Conservation (phyloP, 2,797 vertebrate species). For the Menidia menidia region DNA sequence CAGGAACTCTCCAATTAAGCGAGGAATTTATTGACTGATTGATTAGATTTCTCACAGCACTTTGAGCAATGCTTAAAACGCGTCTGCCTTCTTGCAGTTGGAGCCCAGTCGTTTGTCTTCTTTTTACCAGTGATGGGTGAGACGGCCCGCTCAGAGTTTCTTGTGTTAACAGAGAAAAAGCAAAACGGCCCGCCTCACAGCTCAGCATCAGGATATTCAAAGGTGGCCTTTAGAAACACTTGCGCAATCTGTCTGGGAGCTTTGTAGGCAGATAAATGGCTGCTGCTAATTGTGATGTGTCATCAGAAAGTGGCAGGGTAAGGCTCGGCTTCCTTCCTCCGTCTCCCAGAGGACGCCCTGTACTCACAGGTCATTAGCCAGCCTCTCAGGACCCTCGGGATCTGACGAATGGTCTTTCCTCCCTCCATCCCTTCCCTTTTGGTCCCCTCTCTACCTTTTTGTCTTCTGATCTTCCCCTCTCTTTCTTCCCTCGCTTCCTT, state of each 20-base stretch:
- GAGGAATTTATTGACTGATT: too few species aligned
- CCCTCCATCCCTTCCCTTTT: neutral
- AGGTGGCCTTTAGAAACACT: conserved; percentile 44
- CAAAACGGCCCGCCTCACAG: conserved; percentile 14
- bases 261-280: conserved; percentile 41
- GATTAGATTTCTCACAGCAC: too few species aligned
- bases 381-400: conserved; percentile 45
- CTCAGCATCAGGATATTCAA: conserved; percentile 39
- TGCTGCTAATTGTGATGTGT: conserved; percentile 69
- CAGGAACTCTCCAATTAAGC: too few species aligned
- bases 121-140: too few species aligned
- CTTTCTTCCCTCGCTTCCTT: conserved; percentile 15
- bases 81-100: neutral
- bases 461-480: conserved; percentile 8
- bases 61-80: neutral
- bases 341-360: conserved; percentile 55
- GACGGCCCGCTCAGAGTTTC: too few species aligned
- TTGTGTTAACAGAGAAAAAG: neutral
- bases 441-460: conserved; percentile 19
- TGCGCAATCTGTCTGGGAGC: conserved; percentile 44
- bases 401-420: conserved; percentile 46
- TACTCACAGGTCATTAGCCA: conserved; percentile 61
- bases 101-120: neutral
- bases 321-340: conserved; percentile 48
- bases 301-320: conserved; percentile 63